Conservation (phyloP, 2,888 invertebrate species). For the Amaurobius ferox region DNA sequence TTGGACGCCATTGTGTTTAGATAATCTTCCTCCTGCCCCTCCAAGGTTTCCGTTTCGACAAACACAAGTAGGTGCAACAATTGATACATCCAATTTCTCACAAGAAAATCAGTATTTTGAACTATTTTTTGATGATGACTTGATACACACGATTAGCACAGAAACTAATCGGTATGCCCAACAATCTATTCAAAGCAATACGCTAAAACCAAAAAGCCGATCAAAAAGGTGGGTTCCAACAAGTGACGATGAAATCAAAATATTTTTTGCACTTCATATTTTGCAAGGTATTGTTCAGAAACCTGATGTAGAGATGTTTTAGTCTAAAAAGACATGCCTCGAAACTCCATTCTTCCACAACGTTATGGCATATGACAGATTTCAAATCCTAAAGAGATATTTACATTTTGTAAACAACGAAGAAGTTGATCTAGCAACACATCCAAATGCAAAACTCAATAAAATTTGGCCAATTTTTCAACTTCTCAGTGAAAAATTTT, state of each 20-base stretch:
- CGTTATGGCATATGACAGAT: not conserved
- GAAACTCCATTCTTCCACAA: not conserved
- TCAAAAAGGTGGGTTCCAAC: constrained; percentile 13
- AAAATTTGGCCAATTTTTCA: not conserved
- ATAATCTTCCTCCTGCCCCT: constrained; percentile 22
- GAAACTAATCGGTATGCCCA: constrained; percentile 13
- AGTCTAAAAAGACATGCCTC: not conserved
- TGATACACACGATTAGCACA: not conserved
- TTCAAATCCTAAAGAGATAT: not conserved
- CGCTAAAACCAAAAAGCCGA: constrained; percentile 7
- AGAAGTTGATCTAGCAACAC: not conserved
- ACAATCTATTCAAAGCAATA: constrained; percentile 17
- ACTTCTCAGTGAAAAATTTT: too few relatives aligned
- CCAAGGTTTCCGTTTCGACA: constrained; percentile 1
- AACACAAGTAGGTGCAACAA: constrained; percentile 10
- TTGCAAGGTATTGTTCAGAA: not conserved
- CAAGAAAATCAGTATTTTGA: constrained; percentile 27
- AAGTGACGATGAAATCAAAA: constrained; percentile 18
- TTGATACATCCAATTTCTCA: constrained; percentile 14
- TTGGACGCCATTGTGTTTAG: not conserved
- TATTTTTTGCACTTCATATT: not conserved
- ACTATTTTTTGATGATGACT: not conserved
- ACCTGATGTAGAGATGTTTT: not conserved
- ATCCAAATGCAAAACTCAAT: not conserved
- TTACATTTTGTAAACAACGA: not conserved